Evolutionary conservation across 2,113 vertebrate genomes (phyloP).

Genomic region (Bettongia penicillata): DNA sequence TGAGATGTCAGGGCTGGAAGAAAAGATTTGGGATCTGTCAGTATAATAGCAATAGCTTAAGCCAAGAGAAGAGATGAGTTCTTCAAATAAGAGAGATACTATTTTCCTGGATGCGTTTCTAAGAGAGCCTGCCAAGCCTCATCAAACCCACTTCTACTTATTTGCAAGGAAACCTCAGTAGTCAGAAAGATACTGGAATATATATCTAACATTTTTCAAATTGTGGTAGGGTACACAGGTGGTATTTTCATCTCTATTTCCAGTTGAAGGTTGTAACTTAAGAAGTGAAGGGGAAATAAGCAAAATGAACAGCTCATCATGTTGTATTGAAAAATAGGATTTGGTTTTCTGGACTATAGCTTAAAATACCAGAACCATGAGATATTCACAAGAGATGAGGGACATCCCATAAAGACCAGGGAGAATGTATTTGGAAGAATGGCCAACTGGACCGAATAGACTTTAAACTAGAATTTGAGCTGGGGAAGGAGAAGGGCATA

Average conservation of each 20-base stretch:
- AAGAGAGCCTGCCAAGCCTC: background rate
- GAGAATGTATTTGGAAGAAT: background rate
- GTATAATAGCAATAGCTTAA: background rate
- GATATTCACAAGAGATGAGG: background rate
- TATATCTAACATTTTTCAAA: background rate
- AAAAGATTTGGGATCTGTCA: background rate
- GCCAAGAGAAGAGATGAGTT: background rate
- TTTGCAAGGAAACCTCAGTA: background rate
- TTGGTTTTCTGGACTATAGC: background rate
- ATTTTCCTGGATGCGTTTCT: background rate
- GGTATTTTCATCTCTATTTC: background rate
- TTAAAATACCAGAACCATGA: background rate
- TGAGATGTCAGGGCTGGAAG: background rate
- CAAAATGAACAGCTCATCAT: background rate
- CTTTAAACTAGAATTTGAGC: background rate
- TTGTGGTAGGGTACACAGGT: background rate
- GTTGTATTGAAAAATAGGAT: background rate
- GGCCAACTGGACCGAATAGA: background rate
- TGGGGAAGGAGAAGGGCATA: background rate
- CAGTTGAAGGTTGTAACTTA: background rate
- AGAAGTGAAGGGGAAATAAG: background rate
- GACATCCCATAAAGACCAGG: background rate
- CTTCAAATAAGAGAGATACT: background rate
- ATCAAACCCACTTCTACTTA: background rate
- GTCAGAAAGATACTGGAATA: background rate